These are phyloP conservation scores for Meda fulgida DNA, from an alignment of 2,797 vertebrate genomes.

Conservation along the genomic window DNA sequence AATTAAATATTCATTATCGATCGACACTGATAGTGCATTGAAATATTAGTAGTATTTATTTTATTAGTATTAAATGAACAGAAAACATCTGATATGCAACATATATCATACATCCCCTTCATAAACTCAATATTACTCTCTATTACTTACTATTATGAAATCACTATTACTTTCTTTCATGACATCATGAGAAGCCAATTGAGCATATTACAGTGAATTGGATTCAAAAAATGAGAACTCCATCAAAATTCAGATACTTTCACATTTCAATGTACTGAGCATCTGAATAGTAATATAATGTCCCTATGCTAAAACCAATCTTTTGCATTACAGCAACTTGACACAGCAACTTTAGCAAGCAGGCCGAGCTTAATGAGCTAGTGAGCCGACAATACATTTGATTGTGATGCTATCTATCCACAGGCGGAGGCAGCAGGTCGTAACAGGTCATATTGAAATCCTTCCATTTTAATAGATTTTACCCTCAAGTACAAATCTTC, in stretches of 20 bases:
- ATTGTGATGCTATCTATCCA: constrained; percentile 9
- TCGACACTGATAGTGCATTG: background rate
- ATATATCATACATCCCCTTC: background rate
- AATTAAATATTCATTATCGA: background rate
- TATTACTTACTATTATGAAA: no score
- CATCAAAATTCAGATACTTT: background rate
- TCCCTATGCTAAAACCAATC: background rate
- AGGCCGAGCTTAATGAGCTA: constrained; percentile 1
- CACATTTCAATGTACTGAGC: background rate
- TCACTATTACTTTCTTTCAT: background rate
- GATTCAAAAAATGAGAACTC: background rate
- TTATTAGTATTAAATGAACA: background rate
- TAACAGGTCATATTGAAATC: constrained; percentile 37
- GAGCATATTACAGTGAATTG: background rate
- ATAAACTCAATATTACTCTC: no score
- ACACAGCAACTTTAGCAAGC: constrained; percentile 1
- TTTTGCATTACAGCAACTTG: background rate
- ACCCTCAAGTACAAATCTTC: constrained; percentile 25
- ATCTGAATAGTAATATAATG: background rate
- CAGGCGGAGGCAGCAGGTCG: background rate
- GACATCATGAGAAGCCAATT: background rate
- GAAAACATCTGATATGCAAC: background rate
- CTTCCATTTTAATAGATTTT: constrained; percentile 37
- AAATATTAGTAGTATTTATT: background rate
- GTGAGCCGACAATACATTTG: constrained; percentile 28